A percentile compares a stretch with the other conserved stretches of the same genome.
phyloP scores from a whole-genome alignment of 1,140 invertebrate genomes.

The Mercenaria mercenaria region DNA sequence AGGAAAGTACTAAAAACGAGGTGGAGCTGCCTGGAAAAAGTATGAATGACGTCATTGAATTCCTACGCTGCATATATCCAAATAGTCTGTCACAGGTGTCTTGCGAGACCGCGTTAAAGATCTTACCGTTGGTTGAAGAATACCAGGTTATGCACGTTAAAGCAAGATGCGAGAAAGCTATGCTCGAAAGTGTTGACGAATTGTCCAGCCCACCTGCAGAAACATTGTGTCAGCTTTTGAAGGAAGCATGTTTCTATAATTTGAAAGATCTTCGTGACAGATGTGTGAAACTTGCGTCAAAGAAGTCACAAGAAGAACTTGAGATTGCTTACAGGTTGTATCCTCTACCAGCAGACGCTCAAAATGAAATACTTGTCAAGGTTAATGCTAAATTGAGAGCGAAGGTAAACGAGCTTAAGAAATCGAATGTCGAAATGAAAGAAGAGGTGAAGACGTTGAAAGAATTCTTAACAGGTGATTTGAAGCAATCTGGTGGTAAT shows the following conservation, averaged over 20 bases:
- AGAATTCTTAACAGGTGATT: too few relatives aligned
- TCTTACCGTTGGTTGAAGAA: background rate
- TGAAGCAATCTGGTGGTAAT: too few relatives aligned
- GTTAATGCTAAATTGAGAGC: too few relatives aligned
- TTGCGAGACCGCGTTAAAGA: background rate
- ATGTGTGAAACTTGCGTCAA: background rate
- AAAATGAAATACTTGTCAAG: background rate
- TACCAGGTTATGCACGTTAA: background rate
- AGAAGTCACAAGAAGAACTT: background rate
- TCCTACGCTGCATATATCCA: slow-evolving; percentile 10
- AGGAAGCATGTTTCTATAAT: background rate
- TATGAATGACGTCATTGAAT: background rate
- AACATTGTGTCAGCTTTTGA: background rate
- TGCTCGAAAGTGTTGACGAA: background rate
- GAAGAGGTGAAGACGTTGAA: too few relatives aligned
- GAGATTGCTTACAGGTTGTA: background rate
- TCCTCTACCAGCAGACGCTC: background rate
- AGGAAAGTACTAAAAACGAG: background rate
- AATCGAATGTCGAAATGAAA: too few relatives aligned
- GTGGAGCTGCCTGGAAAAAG: background rate
- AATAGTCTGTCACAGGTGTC: background rate
- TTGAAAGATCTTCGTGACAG: background rate
- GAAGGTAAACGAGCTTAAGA: too few relatives aligned
- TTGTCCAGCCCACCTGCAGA: too few relatives aligned
- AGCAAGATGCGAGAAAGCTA: background rate